Conservation (phyloP, 2,888 invertebrate species). For the Lithosia quadra region DNA sequence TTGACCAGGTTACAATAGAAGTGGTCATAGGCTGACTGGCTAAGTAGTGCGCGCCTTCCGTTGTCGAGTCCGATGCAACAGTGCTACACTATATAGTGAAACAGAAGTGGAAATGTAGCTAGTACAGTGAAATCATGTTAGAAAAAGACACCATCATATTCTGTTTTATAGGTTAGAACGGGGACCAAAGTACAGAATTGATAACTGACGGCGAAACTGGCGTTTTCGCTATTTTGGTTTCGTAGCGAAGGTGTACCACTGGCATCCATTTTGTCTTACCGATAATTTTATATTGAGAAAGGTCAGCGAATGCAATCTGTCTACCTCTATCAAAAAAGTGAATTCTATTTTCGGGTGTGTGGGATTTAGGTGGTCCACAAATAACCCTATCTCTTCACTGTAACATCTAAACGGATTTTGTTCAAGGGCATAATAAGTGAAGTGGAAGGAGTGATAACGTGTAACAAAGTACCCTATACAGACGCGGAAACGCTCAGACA, state of each 20-base stretch:
- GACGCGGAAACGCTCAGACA: slow-evolving; percentile 1
- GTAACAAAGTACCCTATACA: background rate
- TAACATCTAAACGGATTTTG: slow-evolving; percentile 1
- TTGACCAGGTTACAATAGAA: no score
- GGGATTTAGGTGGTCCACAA: background rate
- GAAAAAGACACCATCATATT: no score
- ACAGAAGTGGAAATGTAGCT: no score
- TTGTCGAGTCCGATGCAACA: no score
- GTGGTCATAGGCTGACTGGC: no score
- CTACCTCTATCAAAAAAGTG: background rate
- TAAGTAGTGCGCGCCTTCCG: no score
- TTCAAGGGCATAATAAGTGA: background rate
- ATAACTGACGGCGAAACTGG: no score
- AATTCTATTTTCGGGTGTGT: background rate
- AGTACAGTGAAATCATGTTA: no score
- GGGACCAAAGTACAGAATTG: no score
- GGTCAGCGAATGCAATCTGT: background rate
- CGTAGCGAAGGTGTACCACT: background rate
- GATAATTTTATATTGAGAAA: background rate
- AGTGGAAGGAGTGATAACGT: background rate
- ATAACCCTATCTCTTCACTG: background rate
- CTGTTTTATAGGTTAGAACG: no score
- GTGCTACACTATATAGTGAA: no score
- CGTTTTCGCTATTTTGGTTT: background rate
- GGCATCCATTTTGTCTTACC: background rate